These are phyloP conservation scores for Chrysemys picta DNA, from an alignment of 2,113 vertebrate species.

Conservation along the genomic window DNA sequence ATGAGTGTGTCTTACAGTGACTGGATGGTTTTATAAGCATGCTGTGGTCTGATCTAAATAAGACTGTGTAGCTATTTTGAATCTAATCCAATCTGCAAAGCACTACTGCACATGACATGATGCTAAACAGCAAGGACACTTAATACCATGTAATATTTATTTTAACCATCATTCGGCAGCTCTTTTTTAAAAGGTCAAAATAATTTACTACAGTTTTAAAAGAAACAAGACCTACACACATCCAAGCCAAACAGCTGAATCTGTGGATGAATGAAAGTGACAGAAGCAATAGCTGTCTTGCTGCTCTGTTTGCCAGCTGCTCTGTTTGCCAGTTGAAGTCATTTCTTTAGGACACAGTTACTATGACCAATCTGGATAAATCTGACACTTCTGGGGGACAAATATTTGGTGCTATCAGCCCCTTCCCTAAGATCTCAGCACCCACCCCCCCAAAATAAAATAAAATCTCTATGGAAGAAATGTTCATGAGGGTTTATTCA, in stretches of 20 bases:
- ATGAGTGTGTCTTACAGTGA: background rate
- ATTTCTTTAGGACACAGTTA: slow-evolving; percentile 6
- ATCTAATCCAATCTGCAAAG: slow-evolving; percentile 13
- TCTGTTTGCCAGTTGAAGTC: background rate
- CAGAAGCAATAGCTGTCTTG: background rate
- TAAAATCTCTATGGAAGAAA: background rate
- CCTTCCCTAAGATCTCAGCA: background rate
- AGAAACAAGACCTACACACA: background rate
- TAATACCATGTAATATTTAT: slow-evolving; percentile 32
- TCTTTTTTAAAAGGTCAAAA: background rate
- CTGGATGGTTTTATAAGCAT: slow-evolving; percentile 7
- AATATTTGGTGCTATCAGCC: slow-evolving; percentile 3
- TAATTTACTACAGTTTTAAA: slow-evolving; percentile 1
- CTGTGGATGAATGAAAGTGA: slow-evolving; percentile 21
- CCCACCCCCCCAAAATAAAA: slow-evolving; percentile 1
- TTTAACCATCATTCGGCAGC: slow-evolving; percentile 20
- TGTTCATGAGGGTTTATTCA: background rate
- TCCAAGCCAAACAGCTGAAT: slow-evolving; percentile 11
- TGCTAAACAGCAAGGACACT: slow-evolving; percentile 15
- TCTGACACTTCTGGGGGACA: slow-evolving; percentile 29
- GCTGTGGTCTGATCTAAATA: background rate
- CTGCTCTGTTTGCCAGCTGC: background rate
- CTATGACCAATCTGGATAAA: slow-evolving; percentile 4
- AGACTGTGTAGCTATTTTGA: slow-evolving; percentile 6
- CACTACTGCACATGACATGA: background rate